Evolutionary conservation across 2,113 vertebrate species (phyloP).

Genomic region (Hymenochirus boettgeri): DNA sequence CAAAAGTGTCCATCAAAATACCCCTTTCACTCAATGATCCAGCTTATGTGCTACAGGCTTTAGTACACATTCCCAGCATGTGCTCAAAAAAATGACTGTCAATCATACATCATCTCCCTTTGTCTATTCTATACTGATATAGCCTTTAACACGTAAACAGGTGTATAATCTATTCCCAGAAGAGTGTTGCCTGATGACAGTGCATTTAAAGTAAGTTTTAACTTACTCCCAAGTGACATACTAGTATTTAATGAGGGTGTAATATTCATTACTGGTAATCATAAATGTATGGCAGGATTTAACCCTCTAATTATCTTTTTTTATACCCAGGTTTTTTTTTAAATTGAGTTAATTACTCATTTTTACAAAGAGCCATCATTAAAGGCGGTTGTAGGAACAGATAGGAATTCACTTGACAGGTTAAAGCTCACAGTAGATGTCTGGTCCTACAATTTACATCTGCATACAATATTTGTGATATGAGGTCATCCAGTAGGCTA

Average conservation of each 20-base stretch:
- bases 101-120: not conserved
- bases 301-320: constrained; percentile 30
- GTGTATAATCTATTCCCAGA: not conserved
- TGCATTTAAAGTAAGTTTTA: not conserved
- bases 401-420: no score
- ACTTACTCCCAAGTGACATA: constrained; percentile 16
- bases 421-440: no score
- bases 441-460: no score
- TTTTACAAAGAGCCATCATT: no score
- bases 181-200: not conserved
- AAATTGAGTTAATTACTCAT: no score
- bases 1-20: no score
- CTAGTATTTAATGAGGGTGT: constrained; percentile 21
- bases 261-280: constrained; percentile 30
- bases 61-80: no score
- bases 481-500: no score
- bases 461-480: no score
- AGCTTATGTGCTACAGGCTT: no score
- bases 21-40: no score
- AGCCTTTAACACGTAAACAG: not conserved
- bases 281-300: constrained; percentile 24
- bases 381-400: no score
- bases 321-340: constrained; percentile 20
- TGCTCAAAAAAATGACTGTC: not conserved
- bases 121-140: not conserved